Percentiles rank a stretch among this genome's conserved stretches.
phyloP scores from a whole-genome alignment of 2,888 invertebrate species.

The Zygogramma bicolorata region DNA sequence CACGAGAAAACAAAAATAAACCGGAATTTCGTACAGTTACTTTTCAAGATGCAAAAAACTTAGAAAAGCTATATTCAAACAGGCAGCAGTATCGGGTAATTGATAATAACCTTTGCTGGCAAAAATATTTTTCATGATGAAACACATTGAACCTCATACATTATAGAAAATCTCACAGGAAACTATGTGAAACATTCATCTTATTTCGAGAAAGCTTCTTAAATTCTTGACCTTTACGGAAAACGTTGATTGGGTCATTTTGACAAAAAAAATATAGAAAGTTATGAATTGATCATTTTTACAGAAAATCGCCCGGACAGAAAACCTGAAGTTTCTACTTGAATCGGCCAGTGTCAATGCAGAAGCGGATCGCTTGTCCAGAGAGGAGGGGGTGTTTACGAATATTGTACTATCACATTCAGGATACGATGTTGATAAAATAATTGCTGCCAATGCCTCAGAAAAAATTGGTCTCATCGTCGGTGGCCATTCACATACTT shows the following conservation, averaged over 20 bases:
- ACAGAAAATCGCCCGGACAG: slow-evolving; percentile 77
- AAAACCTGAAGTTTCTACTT: slow-evolving; percentile 75
- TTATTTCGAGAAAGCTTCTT: not conserved
- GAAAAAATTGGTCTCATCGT: slow-evolving; percentile 84
- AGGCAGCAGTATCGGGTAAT: too few species aligned
- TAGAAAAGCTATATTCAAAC: too few species aligned
- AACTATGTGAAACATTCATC: not conserved
- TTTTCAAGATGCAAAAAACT: too few species aligned
- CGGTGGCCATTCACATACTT: slow-evolving; percentile 86
- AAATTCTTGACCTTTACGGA: not conserved
- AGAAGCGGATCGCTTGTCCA: slow-evolving; percentile 75
- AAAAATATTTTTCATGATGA: too few species aligned
- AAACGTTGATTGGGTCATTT: too few species aligned
- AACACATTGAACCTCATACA: too few species aligned
- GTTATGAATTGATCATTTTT: slow-evolving; percentile 24
- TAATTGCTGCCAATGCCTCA: slow-evolving; percentile 75
- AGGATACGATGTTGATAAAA: slow-evolving; percentile 77
- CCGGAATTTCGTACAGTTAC: too few species aligned
- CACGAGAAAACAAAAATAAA: too few species aligned
- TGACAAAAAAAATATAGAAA: too few species aligned
- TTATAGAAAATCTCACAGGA: not conserved
- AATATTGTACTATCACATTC: slow-evolving; percentile 87
- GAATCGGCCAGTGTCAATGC: slow-evolving; percentile 76
- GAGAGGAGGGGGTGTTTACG: slow-evolving; percentile 76
- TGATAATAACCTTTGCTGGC: too few species aligned